A percentile compares a stretch with the other conserved stretches of the same genome.
Conservation (phyloP, 2,113 vertebrate genomes). For the Campylorhamphus procurvoides region DNA sequence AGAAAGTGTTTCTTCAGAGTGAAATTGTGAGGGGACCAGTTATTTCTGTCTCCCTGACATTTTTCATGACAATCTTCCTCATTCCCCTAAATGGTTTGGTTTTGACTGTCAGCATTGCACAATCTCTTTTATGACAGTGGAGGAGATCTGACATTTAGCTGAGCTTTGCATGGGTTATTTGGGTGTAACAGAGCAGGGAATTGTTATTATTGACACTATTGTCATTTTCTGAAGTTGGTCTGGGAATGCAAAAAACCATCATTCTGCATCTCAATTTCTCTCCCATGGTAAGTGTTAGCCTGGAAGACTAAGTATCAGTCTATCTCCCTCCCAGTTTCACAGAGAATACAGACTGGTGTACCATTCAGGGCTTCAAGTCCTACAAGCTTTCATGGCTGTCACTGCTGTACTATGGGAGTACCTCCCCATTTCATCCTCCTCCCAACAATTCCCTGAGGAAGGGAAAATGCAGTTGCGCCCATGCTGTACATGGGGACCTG, state of each 20-base stretch:
- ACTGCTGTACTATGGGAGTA: neutral
- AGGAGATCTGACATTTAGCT: constrained; percentile 17
- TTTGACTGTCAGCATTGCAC: constrained; percentile 25
- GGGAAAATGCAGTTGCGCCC: neutral
- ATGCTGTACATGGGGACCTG: neutral
- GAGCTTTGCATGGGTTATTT: constrained; percentile 24
- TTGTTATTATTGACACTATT: neutral
- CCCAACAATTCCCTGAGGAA: neutral
- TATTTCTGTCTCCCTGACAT: constrained; percentile 47
- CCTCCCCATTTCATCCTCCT: neutral
- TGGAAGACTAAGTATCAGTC: neutral
- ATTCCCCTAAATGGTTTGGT: neutral
- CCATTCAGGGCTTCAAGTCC: neutral
- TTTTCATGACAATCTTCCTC: constrained; percentile 18
- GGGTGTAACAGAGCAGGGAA: neutral
- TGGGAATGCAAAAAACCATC: neutral
- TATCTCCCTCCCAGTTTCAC: neutral
- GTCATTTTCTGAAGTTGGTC: neutral
- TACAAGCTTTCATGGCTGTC: neutral
- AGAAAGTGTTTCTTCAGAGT: neutral
- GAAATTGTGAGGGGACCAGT: neutral
- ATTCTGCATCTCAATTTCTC: neutral
- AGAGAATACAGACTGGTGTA: neutral
- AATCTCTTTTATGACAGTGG: neutral
- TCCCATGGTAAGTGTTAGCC: neutral